phyloP scores from a whole-genome alignment of 2,888 invertebrate genomes.

The Invenusta paracnida region DNA sequence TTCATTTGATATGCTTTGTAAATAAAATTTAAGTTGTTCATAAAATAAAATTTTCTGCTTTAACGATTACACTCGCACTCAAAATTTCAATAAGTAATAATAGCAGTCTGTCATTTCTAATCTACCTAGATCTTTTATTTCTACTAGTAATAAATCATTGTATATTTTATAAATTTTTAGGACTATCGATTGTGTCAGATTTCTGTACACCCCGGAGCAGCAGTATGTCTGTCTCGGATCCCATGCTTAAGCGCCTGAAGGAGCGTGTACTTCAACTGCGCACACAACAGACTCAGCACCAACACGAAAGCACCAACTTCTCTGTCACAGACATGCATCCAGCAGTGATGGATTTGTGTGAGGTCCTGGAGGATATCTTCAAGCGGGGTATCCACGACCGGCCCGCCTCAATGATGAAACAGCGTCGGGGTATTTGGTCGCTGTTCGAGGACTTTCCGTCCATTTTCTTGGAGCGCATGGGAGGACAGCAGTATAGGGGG shows the following conservation, averaged over 20 bases:
- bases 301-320: not conserved
- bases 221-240: not conserved
- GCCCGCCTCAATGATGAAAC: not conserved
- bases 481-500: not conserved
- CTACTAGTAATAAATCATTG: too few species aligned
- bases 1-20: too few species aligned
- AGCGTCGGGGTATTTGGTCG: not conserved
- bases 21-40: too few species aligned
- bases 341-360: not conserved
- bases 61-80: too few species aligned
- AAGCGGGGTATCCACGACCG: not conserved
- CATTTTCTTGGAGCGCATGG: not conserved
- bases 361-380: not conserved
- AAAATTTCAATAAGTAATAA: too few species aligned
- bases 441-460: not conserved
- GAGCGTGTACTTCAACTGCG: not conserved
- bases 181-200: too few species aligned
- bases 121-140: too few species aligned
- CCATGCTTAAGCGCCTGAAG: not conserved
- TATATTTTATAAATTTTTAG: too few species aligned
- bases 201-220: too few species aligned
- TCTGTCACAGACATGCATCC: not conserved
- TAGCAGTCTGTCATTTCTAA: too few species aligned
- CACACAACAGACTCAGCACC: not conserved
- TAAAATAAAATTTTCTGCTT: too few species aligned